phyloP scores from a whole-genome alignment of 2,113 vertebrate species.

The Galeopterus variegatus region DNA sequence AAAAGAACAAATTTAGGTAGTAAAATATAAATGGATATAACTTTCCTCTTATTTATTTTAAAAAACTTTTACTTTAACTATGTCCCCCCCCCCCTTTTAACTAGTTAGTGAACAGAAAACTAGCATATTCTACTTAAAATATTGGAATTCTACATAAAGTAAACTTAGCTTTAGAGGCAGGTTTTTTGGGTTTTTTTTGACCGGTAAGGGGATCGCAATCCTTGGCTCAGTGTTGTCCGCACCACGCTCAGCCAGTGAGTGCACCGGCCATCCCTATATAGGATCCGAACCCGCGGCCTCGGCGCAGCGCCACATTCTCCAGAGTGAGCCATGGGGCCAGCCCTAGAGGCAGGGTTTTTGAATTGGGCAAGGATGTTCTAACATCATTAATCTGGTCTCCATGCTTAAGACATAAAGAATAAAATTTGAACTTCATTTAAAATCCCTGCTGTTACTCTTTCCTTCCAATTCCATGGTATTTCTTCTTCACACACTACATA shows the following conservation, averaged over 20 bases:
- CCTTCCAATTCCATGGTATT: conserved; percentile 28
- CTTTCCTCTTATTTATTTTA: conserved; percentile 30
- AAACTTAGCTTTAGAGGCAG: conserved; percentile 9
- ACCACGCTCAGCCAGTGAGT: too few species aligned
- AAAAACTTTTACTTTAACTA: not conserved
- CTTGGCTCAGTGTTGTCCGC: too few species aligned
- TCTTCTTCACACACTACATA: not conserved
- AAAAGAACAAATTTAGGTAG: conserved; percentile 35
- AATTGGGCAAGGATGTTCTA: not conserved
- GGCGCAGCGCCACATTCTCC: too few species aligned
- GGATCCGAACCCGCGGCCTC: too few species aligned
- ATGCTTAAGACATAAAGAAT: not conserved
- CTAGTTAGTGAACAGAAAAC: not conserved
- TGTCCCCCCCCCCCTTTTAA: not conserved
- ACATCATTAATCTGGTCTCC: not conserved
- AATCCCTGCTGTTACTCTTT: not conserved
- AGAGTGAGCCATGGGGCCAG: too few species aligned
- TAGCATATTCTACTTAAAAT: conserved; percentile 30
- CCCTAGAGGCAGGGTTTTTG: not conserved
- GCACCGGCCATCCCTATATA: too few species aligned
- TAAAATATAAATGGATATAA: conserved; percentile 44
- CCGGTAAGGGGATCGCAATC: too few species aligned
- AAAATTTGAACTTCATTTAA: conserved; percentile 41
- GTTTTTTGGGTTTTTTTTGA: not conserved
- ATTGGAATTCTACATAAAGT: not conserved